Base-by-base conservation (phyloP, 2,113 vertebrate species). In the Serinus canaria region DNA sequence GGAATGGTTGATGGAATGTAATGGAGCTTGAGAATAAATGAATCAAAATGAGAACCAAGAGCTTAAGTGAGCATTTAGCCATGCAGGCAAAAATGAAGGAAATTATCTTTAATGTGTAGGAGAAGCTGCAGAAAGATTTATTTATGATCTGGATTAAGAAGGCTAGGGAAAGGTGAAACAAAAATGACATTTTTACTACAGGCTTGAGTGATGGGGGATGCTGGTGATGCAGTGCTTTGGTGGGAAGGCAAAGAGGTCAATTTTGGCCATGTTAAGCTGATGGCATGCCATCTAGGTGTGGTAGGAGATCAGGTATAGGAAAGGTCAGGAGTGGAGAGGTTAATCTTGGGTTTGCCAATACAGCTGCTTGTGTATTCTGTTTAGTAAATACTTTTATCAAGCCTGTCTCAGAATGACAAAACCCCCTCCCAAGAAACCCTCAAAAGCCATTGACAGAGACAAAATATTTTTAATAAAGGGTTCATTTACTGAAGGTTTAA, bases 11-110 rank as follows among this genome's bases (percentile, higher is more conserved):
- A 80, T 94, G 86, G 0, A 8, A 68, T 83, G 93, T 91, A 96
- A 96, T 93, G 85, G 72, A 94, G 85, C 84, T 91, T 95, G 90
- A 74, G 83, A 95, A 96, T 92, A 96, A 91, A 91, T 95, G 90
- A 95, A 96, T 96, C 63, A 59, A 95, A 97, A 96, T 93, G 94
- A 96, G 92, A 95, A 90, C 33, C 17, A 70, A 35, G n/a, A 60
- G 52, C 79, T 83, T 94, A 95, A 96, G 82, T 74, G 91, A 92
- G 63, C 93, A 77, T 95, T 96, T 95, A 95, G 72, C 76, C 10
- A 15, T 86, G 90, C 46, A 83, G 76, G 47, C 43, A 74, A 66
- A 92, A 94, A 83, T 50, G 82, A 94, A 64, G 30, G 80, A 95
- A 96, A 93, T 93, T 37, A 67, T 94, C 81, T 83, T 87, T 87